These are phyloP conservation scores for Drosophila nr. medialis DNA, from an alignment of 2,888 invertebrate species.

Conservation along the genomic window DNA sequence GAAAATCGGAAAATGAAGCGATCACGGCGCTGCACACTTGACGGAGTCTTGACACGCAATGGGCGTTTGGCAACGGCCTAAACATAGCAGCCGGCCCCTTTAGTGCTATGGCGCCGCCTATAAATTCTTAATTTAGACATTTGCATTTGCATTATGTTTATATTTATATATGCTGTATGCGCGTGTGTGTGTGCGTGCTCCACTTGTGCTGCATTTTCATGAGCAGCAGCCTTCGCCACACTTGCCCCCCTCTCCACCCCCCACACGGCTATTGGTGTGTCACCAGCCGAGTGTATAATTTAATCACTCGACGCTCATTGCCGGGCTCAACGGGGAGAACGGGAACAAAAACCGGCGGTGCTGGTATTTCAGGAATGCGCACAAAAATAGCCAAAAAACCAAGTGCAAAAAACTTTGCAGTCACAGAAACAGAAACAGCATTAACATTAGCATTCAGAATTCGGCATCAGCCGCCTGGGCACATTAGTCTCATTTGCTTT, in stretches of 20 bases:
- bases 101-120: conserved; percentile 57
- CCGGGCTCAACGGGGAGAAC: conserved; percentile 14
- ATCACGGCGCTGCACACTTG: conserved; percentile 48
- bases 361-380: conserved; percentile 74
- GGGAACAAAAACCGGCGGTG: conserved; percentile 19
- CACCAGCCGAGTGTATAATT: conserved; percentile 23
- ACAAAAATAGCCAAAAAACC: conserved; percentile 67
- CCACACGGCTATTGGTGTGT: background rate
- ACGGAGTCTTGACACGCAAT: conserved; percentile 61
- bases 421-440: conserved; percentile 3
- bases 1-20: conserved; percentile 1
- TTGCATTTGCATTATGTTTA: conserved; percentile 63
- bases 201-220: conserved; percentile 67
- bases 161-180: conserved; percentile 46
- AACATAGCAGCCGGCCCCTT: conserved; percentile 54
- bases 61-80: conserved; percentile 45
- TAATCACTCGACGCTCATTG: conserved; percentile 22
- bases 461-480: conserved; percentile 28
- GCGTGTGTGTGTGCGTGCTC: conserved; percentile 54
- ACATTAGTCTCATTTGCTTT: conserved; percentile 24
- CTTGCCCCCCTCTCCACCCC: too few species aligned
- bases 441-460: conserved; percentile 28
- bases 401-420: conserved; percentile 78
- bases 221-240: conserved; percentile 45
- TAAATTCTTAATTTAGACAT: conserved; percentile 67